Base-by-base conservation (phyloP, 2,113 vertebrate genomes). In the Lycocorax pyrrhopterus region DNA sequence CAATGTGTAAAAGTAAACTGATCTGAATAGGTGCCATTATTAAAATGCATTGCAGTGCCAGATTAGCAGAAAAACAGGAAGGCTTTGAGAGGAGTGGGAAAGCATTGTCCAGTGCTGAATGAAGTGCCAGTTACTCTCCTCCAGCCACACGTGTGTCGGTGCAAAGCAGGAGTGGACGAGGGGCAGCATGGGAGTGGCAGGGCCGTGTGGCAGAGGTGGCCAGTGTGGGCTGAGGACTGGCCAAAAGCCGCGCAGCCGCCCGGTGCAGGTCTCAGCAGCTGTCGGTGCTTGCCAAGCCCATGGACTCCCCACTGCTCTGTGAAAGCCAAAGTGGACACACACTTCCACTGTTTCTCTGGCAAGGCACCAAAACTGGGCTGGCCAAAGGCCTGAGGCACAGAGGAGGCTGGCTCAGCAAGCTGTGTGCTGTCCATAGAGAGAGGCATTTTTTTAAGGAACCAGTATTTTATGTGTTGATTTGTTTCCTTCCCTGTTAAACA, bases 41-140 rank as follows among this genome's bases (percentile, higher is more conserved):
- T 85, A 80, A 96, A 95, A 96, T 41, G 63, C 59, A 69, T 86
- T 90, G 67, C 86, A 84, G 86, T 92, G 93, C 74, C 92, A 95
- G 92, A 94, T 81, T 74, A 89, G 64, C 52, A 90, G 91, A 86
- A 97, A 95, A 97, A 93, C 93, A 94, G 89, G 92, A 97, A 94
- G 73, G 37, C 89, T 96, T 94, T 79, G 46, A 95, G 71, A 75
- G 60, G 55, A 92, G 64, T 68, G 67, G 91, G 91, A 62, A 91
- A 87, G 44, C 85, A 90, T 91, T 93, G 90, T 96, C 56, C 79
- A n/a, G 13, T 18, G 46, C 43, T 19, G 35, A 66, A 69, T 55
- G 32, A 77, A 73, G n/a, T 74, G 51, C 60, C 4, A 5, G 47
- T 63, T 92, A 6, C 74, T 86, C 79, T 91, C 22, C 25, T 39